Evolutionary conservation across 1,140 invertebrate species (phyloP), one percentile per base, ranked within the genome.

Genomic region (Drosophila navojoa): DNA sequence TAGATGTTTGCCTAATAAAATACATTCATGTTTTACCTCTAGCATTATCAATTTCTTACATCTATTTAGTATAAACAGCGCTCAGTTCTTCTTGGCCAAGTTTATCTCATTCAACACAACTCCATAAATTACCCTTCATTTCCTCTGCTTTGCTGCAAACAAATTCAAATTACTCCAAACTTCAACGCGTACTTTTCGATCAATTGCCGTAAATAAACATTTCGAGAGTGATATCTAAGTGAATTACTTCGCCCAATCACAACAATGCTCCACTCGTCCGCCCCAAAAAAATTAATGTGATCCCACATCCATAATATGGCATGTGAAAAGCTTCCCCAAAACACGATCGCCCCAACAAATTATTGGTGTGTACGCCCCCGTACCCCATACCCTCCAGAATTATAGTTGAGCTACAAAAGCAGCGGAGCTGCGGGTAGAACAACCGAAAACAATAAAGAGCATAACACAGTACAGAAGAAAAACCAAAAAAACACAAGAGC

Each of bases 151-250:
- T 57, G 57, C 9, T 27, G 11, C 25, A 40, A 62, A 52, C 38
- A 52, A 25, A 19, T 53, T 57, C 45, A 50, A 61, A 55, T 32
- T 44, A 16, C 63, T 19, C 25, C n/a, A 35, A 45, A 45, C 11
- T 16, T 19, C 32, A 7, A 25, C 29, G 32, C 27, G 50, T 16
- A 71, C 45, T 50, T 32, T 42, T 10, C 19, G 15, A 45, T 57
- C 58, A 57, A 62, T 61, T 16, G 25, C 29, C 10, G 47, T 42
- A 60, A 76, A 68, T 80, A 44, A 53, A 38, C 58, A 67, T 58
- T 76, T 76, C 22, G 52, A 16, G 15, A 44, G 55, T 44, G 71
- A 77, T 63, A 55, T 55, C 60, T 32, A 45, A 27, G 13, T 45
- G 50, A 54, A 49, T 16, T 47, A 40, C 61, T 44, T 59, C 59